Conservation (phyloP, 1,140 invertebrate genomes). For the Aleiodes sp. region DNA sequence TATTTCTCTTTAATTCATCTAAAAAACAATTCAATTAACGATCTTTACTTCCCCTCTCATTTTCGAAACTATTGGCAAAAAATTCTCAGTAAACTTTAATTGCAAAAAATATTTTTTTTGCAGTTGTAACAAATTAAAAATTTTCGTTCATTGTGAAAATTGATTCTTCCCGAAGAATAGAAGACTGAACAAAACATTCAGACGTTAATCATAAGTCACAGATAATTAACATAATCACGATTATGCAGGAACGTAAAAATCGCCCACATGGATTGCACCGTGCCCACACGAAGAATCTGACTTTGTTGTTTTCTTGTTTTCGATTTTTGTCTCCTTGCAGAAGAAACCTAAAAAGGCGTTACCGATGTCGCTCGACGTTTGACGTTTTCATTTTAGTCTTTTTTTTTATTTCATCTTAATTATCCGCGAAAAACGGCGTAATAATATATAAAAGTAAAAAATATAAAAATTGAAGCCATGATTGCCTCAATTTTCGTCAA, state of each 20-base stretch:
- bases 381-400: neutral
- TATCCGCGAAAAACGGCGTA: neutral
- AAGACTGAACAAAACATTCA: neutral
- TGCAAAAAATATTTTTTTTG: too few species aligned
- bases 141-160: too few species aligned
- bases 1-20: too few species aligned
- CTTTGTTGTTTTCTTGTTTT: neutral
- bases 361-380: neutral
- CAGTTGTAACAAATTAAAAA: too few species aligned
- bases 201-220: conserved; percentile 20
- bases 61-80: too few species aligned
- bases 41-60: too few species aligned
- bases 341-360: neutral
- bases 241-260: conserved; percentile 29
- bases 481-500: conserved; percentile 1
- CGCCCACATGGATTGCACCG: conserved; percentile 12
- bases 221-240: conserved; percentile 30
- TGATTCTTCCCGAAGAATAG: neutral
- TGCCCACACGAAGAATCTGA: conserved; percentile 11
- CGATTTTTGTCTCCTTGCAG: neutral
- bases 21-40: too few species aligned
- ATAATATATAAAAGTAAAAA: neutral
- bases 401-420: too few species aligned
- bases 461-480: conserved; percentile 16
- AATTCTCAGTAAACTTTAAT: too few species aligned